These are phyloP conservation scores for Eutrigla gurnardus DNA, from an alignment of 2,797 vertebrate genomes.

Conservation along the genomic window DNA sequence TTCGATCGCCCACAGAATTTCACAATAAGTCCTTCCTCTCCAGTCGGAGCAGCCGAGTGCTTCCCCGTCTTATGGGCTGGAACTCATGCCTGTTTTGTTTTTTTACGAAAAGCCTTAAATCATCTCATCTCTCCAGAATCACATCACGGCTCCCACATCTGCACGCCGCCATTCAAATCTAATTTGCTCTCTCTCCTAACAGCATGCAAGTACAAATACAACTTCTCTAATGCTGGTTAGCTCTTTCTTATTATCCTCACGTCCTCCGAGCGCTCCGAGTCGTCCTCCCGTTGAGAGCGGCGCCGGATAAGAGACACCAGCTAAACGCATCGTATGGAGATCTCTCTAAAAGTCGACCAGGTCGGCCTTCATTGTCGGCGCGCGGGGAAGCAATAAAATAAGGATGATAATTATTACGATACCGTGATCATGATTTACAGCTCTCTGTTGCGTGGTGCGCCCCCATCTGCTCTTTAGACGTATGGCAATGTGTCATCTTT, in stretches of 20 bases:
- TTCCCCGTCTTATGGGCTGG: slow-evolving; percentile 38
- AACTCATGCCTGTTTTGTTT: slow-evolving; percentile 19
- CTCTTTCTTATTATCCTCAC: slow-evolving; percentile 60
- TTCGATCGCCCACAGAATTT: slow-evolving; percentile 38
- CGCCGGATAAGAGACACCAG: slow-evolving; percentile 38
- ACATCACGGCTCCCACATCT: slow-evolving; percentile 47
- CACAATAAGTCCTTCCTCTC: slow-evolving; percentile 32
- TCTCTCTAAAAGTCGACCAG: slow-evolving; percentile 48
- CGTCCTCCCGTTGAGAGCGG: slow-evolving; percentile 51
- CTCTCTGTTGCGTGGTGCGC: background rate
- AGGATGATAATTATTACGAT: slow-evolving; percentile 54
- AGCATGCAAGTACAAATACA: slow-evolving; percentile 35
- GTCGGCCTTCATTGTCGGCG: slow-evolving; percentile 38
- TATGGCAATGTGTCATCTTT: background rate
- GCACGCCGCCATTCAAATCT: slow-evolving; percentile 30
- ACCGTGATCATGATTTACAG: slow-evolving; percentile 24
- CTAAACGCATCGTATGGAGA: slow-evolving; percentile 60
- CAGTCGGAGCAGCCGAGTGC: slow-evolving; percentile 36
- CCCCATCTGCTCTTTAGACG: slow-evolving; percentile 9
- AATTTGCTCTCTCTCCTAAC: slow-evolving; percentile 48
- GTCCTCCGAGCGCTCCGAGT: slow-evolving; percentile 47
- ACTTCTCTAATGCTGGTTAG: slow-evolving; percentile 15
- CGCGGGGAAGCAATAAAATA: slow-evolving; percentile 28
- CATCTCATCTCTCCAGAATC: slow-evolving; percentile 47
- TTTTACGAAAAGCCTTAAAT: slow-evolving; percentile 45